A percentile compares a stretch with the other conserved stretches of the same genome.
Evolutionary conservation across 2,797 vertebrate species (phyloP).

Genomic region (Cheirogaleus major): DNA sequence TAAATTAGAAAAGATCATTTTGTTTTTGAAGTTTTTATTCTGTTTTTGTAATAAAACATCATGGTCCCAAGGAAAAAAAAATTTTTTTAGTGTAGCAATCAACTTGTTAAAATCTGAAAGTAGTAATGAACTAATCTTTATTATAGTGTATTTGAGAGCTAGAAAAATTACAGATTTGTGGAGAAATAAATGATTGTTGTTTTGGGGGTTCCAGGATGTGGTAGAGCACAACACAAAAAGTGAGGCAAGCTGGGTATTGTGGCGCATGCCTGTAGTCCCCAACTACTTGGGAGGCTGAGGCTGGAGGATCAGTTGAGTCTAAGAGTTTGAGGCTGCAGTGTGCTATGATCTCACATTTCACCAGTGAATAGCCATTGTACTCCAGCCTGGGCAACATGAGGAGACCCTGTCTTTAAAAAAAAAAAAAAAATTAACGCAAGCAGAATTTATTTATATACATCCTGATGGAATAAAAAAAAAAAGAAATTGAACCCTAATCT

Average conservation of each 20-base stretch:
- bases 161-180: not conserved
- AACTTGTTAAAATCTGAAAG: not conserved
- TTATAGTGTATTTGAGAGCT: not conserved
- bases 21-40: too few relatives aligned
- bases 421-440: not conserved
- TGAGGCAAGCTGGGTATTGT: too few relatives aligned
- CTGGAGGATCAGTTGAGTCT: not conserved
- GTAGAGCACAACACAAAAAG: too few relatives aligned
- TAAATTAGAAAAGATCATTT: too few relatives aligned
- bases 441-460: not conserved
- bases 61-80: too few relatives aligned
- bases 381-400: not conserved
- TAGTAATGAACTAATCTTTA: not conserved
- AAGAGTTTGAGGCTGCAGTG: not conserved
- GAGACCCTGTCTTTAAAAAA: not conserved
- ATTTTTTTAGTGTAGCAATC: too few relatives aligned
- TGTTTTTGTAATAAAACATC: too few relatives aligned
- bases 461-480: not conserved
- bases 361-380: not conserved
- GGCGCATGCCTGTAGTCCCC: too few relatives aligned
- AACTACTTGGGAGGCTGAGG: not conserved
- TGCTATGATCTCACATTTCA: not conserved
- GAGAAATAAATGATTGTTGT: too few relatives aligned
- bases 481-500: not conserved
- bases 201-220: too few relatives aligned